Evolutionary conservation across 1,140 invertebrate species (phyloP).

Genomic region (Caenorhabditis inopinata): DNA sequence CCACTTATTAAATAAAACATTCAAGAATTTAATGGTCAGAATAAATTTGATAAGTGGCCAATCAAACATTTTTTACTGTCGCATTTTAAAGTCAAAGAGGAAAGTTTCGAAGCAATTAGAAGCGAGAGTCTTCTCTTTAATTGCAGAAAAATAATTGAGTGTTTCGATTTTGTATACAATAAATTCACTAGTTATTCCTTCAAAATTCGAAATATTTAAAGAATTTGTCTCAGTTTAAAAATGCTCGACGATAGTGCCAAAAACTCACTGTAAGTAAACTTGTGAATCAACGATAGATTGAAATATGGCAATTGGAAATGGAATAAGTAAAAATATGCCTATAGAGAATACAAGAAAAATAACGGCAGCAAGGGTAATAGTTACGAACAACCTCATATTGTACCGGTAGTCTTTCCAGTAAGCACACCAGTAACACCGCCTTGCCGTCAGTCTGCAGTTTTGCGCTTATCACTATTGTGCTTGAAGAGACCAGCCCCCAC

Average conservation of each 20-base stretch:
- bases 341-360: constrained; percentile 26
- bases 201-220: too few species aligned
- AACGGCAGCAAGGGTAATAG: constrained; percentile 8
- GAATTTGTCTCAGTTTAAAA: background rate
- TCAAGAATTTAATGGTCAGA: too few species aligned
- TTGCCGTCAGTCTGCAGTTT: background rate
- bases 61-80: too few species aligned
- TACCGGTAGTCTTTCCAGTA: constrained; percentile 1
- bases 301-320: constrained; percentile 44
- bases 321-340: constrained; percentile 44
- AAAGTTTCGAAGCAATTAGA: too few species aligned
- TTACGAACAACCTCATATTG: background rate
- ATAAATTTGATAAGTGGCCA: too few species aligned
- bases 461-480: background rate
- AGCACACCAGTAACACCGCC: background rate
- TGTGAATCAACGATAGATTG: constrained; percentile 35
- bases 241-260: too few species aligned
- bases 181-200: too few species aligned
- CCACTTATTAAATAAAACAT: too few species aligned
- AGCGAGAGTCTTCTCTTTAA: too few species aligned
- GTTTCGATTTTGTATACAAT: too few species aligned
- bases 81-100: too few species aligned
- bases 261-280: constrained; percentile 34
- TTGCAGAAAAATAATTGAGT: too few species aligned
- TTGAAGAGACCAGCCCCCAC: background rate